Evolutionary conservation across 1,140 invertebrate species (phyloP), one percentile per base, ranked within the genome.

Genomic region (Heliconius eleuchia): DNA sequence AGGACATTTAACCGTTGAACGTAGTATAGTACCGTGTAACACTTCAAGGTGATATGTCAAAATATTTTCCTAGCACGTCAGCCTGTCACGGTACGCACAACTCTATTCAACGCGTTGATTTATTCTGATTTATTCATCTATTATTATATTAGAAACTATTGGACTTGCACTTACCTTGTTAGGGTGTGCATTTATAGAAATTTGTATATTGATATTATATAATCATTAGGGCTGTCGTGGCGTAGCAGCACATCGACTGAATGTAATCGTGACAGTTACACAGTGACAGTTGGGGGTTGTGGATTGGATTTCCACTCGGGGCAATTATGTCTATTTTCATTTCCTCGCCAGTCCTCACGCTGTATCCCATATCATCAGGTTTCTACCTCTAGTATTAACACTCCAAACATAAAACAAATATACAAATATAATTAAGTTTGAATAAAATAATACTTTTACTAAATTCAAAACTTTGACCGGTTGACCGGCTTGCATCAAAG

Each of bases 1-100:
- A 74, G 72, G 73, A 39, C 72, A 79, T 73, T 79, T 72, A 71
- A 83, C 77, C 55, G 55, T 60, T 27, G n/a, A 66, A 16, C 60
- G 60, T 30, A 60, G n/a, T 55, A 19, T n/a, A 60, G 57, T 27
- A 66, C 60, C 13, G 13, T 77, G 74, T 78, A 79, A 81, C 82
- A 46, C 39, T 60, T 85, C 87, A 88, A 89, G 89, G 87, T 85
- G 79, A 86, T 66, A 79, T 85, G 87, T 89, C 87, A 86, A 86
- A 86, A 86, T 80, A 79, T 83, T 82, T 79, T 73, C 73, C 19
- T 73, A 76, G 55, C 71, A 77, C 78, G 71, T 73, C 75, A 75
- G 52, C 50, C 71, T 74, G 77, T 80, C 81, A 75, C 76, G 60
- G 75, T 80, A 78, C 76, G 74, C 60, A 77, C 60, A 72, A 27